These are phyloP conservation scores for Schizaphis graminum DNA, from an alignment of 2,888 invertebrate genomes.

Conservation along the genomic window DNA sequence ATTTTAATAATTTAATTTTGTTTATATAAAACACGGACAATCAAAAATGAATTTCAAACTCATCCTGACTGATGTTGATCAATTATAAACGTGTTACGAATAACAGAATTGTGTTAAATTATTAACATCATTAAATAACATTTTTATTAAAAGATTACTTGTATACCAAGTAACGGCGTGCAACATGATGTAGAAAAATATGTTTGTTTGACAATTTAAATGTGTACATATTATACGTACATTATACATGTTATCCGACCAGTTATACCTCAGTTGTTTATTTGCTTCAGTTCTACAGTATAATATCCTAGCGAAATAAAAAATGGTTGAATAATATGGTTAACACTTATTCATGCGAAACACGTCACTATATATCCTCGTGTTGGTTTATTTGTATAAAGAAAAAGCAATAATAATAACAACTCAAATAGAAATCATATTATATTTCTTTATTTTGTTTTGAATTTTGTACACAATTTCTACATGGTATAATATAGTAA, in stretches of 20 bases:
- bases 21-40: constrained; percentile 17
- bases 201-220: neutral
- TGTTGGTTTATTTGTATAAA: constrained; percentile 16
- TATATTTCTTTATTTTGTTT: neutral
- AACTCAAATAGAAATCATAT: neutral
- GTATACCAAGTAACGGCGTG: neutral
- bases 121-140: neutral
- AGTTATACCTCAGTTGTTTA: constrained; percentile 22
- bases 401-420: neutral
- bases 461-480: neutral
- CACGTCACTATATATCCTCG: neutral
- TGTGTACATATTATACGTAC: neutral
- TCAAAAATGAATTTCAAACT: neutral
- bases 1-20: constrained; percentile 16
- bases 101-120: neutral
- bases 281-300: constrained; percentile 17
- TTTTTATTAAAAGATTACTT: constrained; percentile 13
- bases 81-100: constrained; percentile 1
- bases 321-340: neutral
- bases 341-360: neutral
- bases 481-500: neutral
- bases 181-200: neutral
- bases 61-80: neutral
- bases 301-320: neutral
- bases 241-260: neutral